These are phyloP conservation scores for Atractosteus spatula DNA, from an alignment of 2,113 vertebrate genomes.

Conservation along the genomic window DNA sequence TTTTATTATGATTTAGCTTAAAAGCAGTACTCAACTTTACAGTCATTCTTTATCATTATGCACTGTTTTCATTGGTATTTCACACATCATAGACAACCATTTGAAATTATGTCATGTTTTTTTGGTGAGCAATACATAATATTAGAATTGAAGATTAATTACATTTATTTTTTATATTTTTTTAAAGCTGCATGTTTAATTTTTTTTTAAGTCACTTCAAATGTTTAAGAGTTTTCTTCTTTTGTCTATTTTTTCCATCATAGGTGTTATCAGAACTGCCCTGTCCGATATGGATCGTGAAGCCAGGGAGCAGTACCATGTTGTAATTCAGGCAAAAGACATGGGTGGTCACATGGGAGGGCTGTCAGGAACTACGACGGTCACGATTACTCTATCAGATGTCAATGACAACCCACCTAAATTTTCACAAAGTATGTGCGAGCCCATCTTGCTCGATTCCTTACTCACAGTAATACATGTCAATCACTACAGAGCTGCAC, in stretches of 20 bases:
- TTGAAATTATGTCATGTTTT: too few species aligned
- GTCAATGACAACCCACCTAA: slow-evolving; percentile 98
- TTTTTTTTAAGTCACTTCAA: slow-evolving; percentile 27
- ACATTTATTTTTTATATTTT: too few species aligned
- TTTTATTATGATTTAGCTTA: too few species aligned
- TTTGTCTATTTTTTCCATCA: slow-evolving; percentile 34
- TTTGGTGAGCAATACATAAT: too few species aligned
- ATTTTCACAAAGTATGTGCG: slow-evolving; percentile 90
- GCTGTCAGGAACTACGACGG: slow-evolving; percentile 91
- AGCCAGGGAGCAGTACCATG: slow-evolving; percentile 93
- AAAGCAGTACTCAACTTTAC: too few species aligned
- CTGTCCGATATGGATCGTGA: slow-evolving; percentile 97
- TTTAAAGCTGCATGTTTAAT: too few species aligned
- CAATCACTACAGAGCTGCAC: background rate
- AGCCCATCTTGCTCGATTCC: too few species aligned
- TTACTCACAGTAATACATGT: background rate
- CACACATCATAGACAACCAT: too few species aligned
- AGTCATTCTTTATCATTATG: too few species aligned
- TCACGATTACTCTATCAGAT: slow-evolving; percentile 90
- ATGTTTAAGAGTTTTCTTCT: background rate
- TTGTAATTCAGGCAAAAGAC: slow-evolving; percentile 98
- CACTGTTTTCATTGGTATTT: too few species aligned
- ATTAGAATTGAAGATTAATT: too few species aligned
- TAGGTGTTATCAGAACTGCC: slow-evolving; percentile 94
- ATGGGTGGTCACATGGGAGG: slow-evolving; percentile 98